Conservation (phyloP, 35 echinoderm and acorn worm species). For the Heliocidaris tuberculata region DNA sequence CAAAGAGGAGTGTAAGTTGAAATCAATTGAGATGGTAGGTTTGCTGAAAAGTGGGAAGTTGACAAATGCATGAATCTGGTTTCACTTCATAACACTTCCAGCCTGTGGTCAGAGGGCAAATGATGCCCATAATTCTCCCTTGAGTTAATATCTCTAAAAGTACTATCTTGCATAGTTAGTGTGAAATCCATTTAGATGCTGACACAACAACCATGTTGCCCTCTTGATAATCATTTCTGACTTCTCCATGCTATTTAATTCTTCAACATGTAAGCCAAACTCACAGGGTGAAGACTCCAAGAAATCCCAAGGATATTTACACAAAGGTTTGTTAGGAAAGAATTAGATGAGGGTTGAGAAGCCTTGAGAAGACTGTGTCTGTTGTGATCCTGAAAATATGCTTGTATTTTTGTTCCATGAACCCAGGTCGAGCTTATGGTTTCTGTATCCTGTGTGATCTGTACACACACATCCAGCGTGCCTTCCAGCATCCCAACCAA, state of each 20-base stretch:
- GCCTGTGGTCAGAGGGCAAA: no score
- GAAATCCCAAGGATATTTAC: background rate
- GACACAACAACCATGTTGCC: background rate
- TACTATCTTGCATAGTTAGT: no score
- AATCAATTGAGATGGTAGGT: background rate
- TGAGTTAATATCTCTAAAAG: no score
- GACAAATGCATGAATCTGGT: no score
- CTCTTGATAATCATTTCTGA: background rate
- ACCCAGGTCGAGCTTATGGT: constrained; percentile 76
- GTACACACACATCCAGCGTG: constrained; percentile 71
- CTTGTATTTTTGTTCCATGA: background rate
- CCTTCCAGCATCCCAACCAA: constrained; percentile 71
- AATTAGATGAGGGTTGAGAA: background rate
- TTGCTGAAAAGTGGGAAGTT: no score
- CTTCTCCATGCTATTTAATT: background rate
- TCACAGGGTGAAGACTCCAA: no score
- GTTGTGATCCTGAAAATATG: background rate
- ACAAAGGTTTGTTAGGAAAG: background rate
- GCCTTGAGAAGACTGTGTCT: background rate
- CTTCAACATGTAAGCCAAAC: background rate
- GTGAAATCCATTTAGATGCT: background rate
- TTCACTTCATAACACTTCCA: no score
- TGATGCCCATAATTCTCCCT: no score
- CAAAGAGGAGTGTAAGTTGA: constrained; percentile 82
- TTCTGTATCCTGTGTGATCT: constrained; percentile 94